phyloP scores from a whole-genome alignment of 92 coral and sea anemone genomes.

The Porites cylindrica region DNA sequence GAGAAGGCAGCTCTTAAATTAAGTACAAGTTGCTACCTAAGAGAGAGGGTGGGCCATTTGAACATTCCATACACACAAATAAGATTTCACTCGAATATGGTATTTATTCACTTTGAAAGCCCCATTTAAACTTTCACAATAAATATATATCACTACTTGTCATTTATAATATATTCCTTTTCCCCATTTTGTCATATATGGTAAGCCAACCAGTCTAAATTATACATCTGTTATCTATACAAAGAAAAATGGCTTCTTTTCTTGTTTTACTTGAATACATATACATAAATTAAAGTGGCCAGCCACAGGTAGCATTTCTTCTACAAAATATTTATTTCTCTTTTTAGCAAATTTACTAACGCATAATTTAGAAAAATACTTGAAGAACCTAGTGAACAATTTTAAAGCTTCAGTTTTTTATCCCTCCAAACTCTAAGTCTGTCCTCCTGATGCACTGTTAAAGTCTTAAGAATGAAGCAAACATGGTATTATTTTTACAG shows the following conservation, averaged over 20 bases:
- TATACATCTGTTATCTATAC: neutral
- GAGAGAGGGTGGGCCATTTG: too few species aligned
- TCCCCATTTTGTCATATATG: neutral
- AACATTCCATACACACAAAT: too few species aligned
- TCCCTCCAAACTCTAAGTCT: too few species aligned
- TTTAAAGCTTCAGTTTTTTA: too few species aligned
- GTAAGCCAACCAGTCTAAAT: neutral
- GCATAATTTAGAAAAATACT: neutral
- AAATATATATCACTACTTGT: conserved; percentile 1
- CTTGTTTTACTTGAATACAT: too few species aligned
- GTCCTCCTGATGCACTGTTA: too few species aligned
- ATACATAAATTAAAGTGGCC: conserved; percentile 27
- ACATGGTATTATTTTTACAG: too few species aligned
- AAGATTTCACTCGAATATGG: neutral
- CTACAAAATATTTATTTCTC: neutral
- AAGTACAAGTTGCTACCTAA: too few species aligned
- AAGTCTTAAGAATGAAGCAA: too few species aligned
- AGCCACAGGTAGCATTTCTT: conserved; percentile 24
- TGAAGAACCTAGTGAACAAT: neutral
- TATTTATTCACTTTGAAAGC: neutral
- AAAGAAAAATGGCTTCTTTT: neutral
- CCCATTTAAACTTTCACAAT: neutral
- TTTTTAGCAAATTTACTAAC: neutral
- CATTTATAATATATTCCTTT: neutral
- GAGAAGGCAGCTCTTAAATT: too few species aligned